phyloP scores from a whole-genome alignment of 2,888 invertebrate genomes.

The Lumbricus terrestris region DNA sequence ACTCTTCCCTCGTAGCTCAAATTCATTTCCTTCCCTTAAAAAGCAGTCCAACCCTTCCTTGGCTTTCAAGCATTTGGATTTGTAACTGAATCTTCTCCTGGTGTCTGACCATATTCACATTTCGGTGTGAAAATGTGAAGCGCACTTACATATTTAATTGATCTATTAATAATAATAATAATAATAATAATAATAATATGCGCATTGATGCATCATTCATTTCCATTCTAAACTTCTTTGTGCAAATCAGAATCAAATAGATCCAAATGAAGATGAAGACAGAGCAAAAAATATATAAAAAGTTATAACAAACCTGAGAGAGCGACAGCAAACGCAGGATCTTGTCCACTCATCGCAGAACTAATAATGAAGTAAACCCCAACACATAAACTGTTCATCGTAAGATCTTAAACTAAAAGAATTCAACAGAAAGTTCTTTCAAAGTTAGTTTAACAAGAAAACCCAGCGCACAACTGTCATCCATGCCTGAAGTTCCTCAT shows the following conservation, averaged over 20 bases:
- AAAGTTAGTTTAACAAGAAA: background rate
- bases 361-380: background rate
- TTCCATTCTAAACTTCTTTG: background rate
- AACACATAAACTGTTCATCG: background rate
- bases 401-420: background rate
- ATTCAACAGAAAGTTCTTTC: background rate
- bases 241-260: background rate
- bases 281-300: background rate
- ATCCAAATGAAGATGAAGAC: background rate
- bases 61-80: no score
- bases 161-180: no score
- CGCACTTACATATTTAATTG: no score
- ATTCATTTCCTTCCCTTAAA: no score
- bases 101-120: no score
- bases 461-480: background rate
- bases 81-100: no score
- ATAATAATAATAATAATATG: no score
- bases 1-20: no score
- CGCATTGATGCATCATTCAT: background rate
- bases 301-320: constrained; percentile 3
- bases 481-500: background rate
- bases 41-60: no score
- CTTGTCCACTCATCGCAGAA: background rate
- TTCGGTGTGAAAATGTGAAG: no score
- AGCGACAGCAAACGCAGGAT: background rate